Conservation (phyloP, 2,797 vertebrate species). For the Columba guinea region DNA sequence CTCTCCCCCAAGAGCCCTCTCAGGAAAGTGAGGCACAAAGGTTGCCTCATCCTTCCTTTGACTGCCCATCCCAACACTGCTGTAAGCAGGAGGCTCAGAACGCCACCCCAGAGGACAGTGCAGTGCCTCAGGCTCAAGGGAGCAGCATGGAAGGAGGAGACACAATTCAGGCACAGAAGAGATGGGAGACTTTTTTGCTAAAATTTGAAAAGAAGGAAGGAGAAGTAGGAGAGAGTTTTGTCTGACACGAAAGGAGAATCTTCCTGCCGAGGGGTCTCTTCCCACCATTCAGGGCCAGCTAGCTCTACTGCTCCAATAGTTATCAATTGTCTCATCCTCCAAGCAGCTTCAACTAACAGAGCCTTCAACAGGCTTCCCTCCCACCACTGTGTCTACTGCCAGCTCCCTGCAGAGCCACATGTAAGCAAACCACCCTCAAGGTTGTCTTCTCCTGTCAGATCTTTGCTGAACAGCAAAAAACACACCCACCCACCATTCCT, state of each 20-base stretch:
- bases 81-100: neutral
- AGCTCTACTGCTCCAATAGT: neutral
- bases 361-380: neutral
- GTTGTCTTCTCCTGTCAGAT: constrained; percentile 7
- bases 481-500: neutral
- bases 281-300: neutral
- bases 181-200: neutral
- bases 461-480: neutral
- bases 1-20: neutral
- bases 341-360: neutral
- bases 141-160: neutral
- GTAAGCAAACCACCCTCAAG: constrained; percentile 23
- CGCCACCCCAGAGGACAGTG: neutral
- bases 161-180: neutral
- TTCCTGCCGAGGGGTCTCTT: neutral
- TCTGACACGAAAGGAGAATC: neutral
- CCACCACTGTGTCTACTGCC: neutral
- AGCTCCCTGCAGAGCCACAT: neutral
- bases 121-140: neutral
- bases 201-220: neutral
- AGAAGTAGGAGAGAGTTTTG: neutral
- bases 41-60: neutral
- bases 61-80: neutral
- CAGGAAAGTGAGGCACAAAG: neutral
- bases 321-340: neutral